These are phyloP conservation scores for Atherinomorus stipes DNA, from an alignment of 2,113 vertebrate species.

Conservation along the genomic window DNA sequence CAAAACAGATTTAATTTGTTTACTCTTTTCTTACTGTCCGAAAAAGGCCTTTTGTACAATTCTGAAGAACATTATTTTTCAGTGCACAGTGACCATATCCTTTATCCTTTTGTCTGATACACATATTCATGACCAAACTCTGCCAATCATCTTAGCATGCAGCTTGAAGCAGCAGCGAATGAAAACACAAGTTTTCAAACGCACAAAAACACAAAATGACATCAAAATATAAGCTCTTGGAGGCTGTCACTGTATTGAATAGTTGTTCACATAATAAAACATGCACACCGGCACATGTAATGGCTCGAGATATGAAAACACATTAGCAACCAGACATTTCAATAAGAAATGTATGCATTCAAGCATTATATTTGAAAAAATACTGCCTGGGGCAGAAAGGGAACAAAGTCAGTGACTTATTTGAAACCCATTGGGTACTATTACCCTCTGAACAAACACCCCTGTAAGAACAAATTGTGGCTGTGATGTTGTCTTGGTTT, in stretches of 20 bases:
- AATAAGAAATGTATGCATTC: conserved; percentile 39
- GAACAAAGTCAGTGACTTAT: conserved; percentile 54
- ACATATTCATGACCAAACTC: neutral
- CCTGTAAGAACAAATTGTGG: conserved; percentile 27
- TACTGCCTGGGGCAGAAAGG: conserved; percentile 31
- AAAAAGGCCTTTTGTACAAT: too few relatives aligned
- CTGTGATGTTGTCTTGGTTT: conserved; percentile 42
- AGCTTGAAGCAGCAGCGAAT: neutral
- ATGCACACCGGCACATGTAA: conserved; percentile 32
- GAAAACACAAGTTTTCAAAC: neutral
- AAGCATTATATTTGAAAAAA: conserved; percentile 37
- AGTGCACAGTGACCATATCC: too few relatives aligned
- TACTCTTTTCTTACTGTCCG: too few relatives aligned
- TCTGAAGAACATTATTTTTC: too few relatives aligned
- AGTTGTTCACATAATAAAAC: conserved; percentile 31
- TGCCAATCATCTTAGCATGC: neutral
- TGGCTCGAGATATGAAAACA: conserved; percentile 39
- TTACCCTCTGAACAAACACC: conserved; percentile 32
- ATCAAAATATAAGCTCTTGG: neutral
- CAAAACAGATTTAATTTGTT: too few relatives aligned
- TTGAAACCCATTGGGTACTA: conserved; percentile 37
- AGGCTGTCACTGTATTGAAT: neutral
- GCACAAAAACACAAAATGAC: neutral
- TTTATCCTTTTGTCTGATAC: neutral
- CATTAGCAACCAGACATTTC: conserved; percentile 30